Percentiles rank a stretch among this genome's conserved stretches.
phyloP scores from a whole-genome alignment of 2,797 vertebrate genomes.

The Syndactyla subalaris region DNA sequence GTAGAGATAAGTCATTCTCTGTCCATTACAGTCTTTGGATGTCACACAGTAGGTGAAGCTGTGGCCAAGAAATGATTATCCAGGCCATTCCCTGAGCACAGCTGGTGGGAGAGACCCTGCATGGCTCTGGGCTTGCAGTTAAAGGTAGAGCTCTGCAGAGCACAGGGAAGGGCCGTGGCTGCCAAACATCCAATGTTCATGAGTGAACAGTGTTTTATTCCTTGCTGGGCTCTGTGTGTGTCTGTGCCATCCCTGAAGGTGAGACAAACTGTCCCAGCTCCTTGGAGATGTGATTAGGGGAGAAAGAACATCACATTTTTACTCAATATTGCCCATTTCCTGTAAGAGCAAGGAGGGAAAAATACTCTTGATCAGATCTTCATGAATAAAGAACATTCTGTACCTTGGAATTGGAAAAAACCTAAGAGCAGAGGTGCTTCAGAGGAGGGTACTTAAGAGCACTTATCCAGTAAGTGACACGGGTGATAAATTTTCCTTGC shows the following conservation, averaged over 20 bases:
- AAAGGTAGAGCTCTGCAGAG: background rate
- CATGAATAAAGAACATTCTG: background rate
- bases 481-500: background rate
- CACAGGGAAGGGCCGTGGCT: background rate
- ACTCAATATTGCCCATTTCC: background rate
- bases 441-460: background rate
- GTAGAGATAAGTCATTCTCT: background rate
- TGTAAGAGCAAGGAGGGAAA: background rate
- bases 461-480: background rate
- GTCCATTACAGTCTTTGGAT: background rate
- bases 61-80: background rate
- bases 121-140: background rate
- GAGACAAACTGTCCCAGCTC: background rate
- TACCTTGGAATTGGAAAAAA: background rate
- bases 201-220: background rate
- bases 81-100: background rate
- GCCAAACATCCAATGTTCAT: background rate
- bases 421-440: background rate
- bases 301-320: background rate
- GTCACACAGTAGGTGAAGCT: background rate
- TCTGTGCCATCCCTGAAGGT: background rate
- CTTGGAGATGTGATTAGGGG: accelerated
- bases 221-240: background rate
- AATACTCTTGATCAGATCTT: background rate
- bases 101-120: background rate